Percentiles rank a stretch among this genome's conserved stretches.
These are phyloP conservation scores for Rhineura floridana DNA, from an alignment of 2,113 vertebrate species.

Conservation along the genomic window DNA sequence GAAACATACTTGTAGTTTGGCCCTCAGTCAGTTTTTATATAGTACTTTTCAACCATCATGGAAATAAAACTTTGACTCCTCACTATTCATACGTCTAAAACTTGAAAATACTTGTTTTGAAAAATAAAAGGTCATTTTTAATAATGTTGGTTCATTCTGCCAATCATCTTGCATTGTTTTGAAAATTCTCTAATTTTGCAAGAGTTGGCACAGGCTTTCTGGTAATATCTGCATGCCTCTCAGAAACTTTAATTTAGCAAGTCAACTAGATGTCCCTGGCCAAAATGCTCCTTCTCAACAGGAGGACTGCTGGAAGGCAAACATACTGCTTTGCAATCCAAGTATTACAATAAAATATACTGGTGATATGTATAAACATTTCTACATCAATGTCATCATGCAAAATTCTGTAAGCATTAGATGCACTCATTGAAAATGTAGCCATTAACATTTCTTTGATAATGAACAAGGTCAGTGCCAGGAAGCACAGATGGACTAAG, in stretches of 20 bases:
- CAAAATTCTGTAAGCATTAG: not conserved
- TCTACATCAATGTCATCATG: not conserved
- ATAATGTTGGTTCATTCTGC: not conserved
- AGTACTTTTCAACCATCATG: no score
- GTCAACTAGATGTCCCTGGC: not conserved
- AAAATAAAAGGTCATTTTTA: not conserved
- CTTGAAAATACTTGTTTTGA: not conserved
- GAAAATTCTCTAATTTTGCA: not conserved
- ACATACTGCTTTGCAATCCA: not conserved
- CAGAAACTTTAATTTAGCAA: not conserved
- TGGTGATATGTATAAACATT: not conserved
- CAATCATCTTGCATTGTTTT: not conserved
- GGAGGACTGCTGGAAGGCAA: not conserved
- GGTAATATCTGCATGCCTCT: not conserved
- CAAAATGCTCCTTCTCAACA: not conserved
- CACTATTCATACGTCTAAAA: not conserved
- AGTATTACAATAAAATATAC: not conserved
- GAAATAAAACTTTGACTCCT: no score
- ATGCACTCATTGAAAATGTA: not conserved
- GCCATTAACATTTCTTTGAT: not conserved
- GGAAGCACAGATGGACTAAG: not conserved
- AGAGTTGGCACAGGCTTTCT: not conserved
- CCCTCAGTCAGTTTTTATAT: not conserved
- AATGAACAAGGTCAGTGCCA: not conserved
- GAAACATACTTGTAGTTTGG: no score